Percentiles rank a stretch among this genome's conserved stretches.
Evolutionary conservation across 2,888 invertebrate genomes (phyloP).

Genomic region (Volucella bombylans): DNA sequence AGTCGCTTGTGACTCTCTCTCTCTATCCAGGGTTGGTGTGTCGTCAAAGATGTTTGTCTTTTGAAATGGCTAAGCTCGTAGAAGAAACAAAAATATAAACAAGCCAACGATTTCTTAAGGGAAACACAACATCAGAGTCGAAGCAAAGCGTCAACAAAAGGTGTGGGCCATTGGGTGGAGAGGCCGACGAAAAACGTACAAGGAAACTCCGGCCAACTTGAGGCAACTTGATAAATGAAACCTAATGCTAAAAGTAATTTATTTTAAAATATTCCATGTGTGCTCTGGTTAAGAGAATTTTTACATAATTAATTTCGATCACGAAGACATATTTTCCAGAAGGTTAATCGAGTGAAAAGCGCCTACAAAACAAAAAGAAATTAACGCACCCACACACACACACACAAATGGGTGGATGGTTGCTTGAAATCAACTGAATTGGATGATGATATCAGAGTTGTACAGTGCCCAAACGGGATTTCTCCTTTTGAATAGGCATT

Average conservation of each 20-base stretch:
- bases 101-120: slow-evolving; percentile 47
- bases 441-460: too few species aligned
- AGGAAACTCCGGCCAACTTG: neutral
- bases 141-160: neutral
- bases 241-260: slow-evolving; percentile 60
- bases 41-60: slow-evolving; percentile 21
- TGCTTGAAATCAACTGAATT: neutral
- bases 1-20: neutral
- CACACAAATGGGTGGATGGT: neutral
- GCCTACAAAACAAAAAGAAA: slow-evolving; percentile 15
- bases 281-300: slow-evolving; percentile 46
- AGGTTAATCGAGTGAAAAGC: slow-evolving; percentile 59
- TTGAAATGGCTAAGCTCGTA: slow-evolving; percentile 29
- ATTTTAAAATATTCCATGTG: slow-evolving; percentile 64
- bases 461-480: too few species aligned
- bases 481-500: too few species aligned
- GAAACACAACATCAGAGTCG: slow-evolving; percentile 35
- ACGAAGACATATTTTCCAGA: slow-evolving; percentile 56
- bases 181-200: neutral
- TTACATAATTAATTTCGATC: slow-evolving; percentile 60
- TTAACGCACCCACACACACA: neutral
- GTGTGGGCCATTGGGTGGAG: neutral
- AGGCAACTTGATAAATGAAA: slow-evolving; percentile 52
- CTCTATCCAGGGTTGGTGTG: neutral
- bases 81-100: slow-evolving; percentile 34